Evolutionary conservation across 2,797 vertebrate species (phyloP), one percentile per base, ranked within the genome.

Genomic region (Acipenser ruthenus): DNA sequence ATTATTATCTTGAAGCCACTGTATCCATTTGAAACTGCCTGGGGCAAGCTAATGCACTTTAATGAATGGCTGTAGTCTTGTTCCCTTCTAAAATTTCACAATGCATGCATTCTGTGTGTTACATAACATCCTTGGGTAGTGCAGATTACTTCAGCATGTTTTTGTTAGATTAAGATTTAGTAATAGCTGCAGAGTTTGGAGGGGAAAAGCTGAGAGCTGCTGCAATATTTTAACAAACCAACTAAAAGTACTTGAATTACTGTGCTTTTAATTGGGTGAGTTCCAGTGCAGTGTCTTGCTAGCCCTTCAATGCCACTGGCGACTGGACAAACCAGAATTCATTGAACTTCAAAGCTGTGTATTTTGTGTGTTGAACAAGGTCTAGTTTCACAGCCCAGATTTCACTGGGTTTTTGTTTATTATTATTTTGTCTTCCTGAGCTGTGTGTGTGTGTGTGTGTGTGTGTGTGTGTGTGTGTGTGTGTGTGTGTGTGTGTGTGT

Each of bases 21-120:
- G 74, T 75, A 80, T 82, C 80, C 81, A 75, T 73, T 73, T 75
- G 69, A 79, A 71, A 79, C 58, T 53, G 64, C 50, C 59, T 52
- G 15, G 37, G 10, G 12, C 53, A 65, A 58, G 55, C 68, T 69
- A 65, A 62, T 72, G 50, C 49, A 60, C 52, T 51, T 66, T 50
- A 69, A 48, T 69, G 68, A 64, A 67, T 65, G 49, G 62, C 66
- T 65, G 62, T 52, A 49, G 60, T 61, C 59, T 49, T 12, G 47
- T 47, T 65, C 15, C 66, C 56, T 50, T 59, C 56, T 50, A 15
- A 48, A 59, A 52, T 64, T 63, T 70, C 60, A 65, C 60, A 58
- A 58, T 47, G 65, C 64, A 8, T 52, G 60, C 69, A 64, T 69
- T 66, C 60, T 62, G 18, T 23, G 10, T n/a, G 23, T 73, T 75